Evolutionary conservation across 2,888 invertebrate genomes (phyloP), one percentile per base, ranked within the genome.

Genomic region (Caenorhabditis drosophilae): DNA sequence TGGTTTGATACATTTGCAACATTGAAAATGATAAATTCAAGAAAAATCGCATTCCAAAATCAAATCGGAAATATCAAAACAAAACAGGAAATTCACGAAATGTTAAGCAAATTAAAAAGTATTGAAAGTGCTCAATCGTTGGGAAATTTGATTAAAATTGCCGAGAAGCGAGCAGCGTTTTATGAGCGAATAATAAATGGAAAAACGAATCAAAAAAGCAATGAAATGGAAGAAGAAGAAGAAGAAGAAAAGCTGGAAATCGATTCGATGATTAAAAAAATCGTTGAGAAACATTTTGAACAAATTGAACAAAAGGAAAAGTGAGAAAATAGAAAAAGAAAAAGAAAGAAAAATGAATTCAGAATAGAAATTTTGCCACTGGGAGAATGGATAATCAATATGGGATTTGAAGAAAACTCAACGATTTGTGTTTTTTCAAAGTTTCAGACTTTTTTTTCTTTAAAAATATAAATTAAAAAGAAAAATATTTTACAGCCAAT

Each of bases 371-470:
- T 56, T 36, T 26, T 62, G 35, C 35, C 16, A 22, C 54, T 62
- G 1, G 62, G 62, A 38, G 62, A 62, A 18, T 62, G 62, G 62
- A 27, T 62, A 20, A 52, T 48, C 26, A 22, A 45, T 23, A 36
- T 62, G n/a, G 62, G 53, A 49, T 51, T 62, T 27, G n/a, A 36
- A 0, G 26, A 54, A 11, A 42, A 22, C 15, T 41, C 51, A 15
- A 40, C 41, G 9, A 42, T 49, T 22, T 52, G 53, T 45, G 42
- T 62, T 12, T 56, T 46, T 25, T 52, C 55, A 4, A 51, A 52
- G 61, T 62, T 7, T 35, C 54, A 45, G 42, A 27, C 7, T 23
- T 34, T 51, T 11, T 36, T 15, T 22, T n/a, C 22, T 15, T 35
- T 23, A 20, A 15, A 11, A 26, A 16, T 20, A 20, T 11, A 36